Evolutionary conservation across 1,140 invertebrate species (phyloP).

Genomic region (Caenorhabditis brenneri): DNA sequence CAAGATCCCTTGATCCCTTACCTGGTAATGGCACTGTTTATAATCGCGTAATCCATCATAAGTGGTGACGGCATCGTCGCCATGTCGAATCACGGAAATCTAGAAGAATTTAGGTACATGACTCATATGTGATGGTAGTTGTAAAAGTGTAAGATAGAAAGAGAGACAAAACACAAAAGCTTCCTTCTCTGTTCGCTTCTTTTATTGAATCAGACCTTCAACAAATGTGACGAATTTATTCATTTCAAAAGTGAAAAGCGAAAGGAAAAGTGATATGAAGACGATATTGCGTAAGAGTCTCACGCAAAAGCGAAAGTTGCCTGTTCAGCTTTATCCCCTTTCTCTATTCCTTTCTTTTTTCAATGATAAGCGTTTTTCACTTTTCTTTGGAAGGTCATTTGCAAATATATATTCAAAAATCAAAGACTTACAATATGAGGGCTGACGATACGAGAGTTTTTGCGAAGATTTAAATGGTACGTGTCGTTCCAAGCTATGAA

Average conservation of each 20-base stretch:
- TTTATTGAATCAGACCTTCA: neutral
- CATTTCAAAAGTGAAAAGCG: neutral
- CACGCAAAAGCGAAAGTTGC: neutral
- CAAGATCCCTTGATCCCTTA: too few relatives aligned
- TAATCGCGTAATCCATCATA: slow-evolving; percentile 54
- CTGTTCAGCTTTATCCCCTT: neutral
- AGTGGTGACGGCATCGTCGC: slow-evolving; percentile 51
- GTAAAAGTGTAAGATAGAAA: neutral
- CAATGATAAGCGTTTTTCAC: neutral
- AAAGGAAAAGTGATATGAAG: slow-evolving; percentile 20
- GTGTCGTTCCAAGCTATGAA: slow-evolving; percentile 66
- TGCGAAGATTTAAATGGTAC: slow-evolving; percentile 62
- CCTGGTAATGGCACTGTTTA: slow-evolving; percentile 64
- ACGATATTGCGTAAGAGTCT: neutral
- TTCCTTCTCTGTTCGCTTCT: neutral
- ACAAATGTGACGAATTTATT: neutral
- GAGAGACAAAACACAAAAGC: neutral
- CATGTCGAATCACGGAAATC: slow-evolving; percentile 61
- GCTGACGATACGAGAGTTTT: slow-evolving; percentile 63
- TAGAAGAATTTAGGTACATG: slow-evolving; percentile 34
- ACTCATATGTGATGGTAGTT: neutral
- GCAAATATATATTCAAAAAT: neutral
- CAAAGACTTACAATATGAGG: slow-evolving; percentile 62
- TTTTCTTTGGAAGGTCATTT: neutral
- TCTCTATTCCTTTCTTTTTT: neutral